Base-by-base conservation (phyloP, 2,888 invertebrate genomes). In the Drosophila leonis region DNA sequence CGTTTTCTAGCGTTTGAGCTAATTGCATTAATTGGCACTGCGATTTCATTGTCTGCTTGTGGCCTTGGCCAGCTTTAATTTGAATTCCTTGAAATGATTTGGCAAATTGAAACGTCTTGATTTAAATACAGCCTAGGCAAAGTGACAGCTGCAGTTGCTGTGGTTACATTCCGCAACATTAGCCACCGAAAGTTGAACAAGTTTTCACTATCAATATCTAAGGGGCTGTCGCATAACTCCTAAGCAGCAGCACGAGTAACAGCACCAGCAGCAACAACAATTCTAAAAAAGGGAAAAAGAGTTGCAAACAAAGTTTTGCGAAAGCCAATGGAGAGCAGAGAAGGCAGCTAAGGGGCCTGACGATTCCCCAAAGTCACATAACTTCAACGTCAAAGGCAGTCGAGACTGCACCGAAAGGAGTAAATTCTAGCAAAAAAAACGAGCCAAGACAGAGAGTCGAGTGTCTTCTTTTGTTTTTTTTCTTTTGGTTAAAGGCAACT, bases 361-460 rank as follows among this genome's bases (percentile, higher is more conserved):
- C 75, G 75, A 90, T 90, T 90, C 87, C 87, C 87, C 74, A 83
- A 87, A 87, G 87, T 90, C 87, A 80, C 80, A 87, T 87, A 90
- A 90, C 86, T 90, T 74, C 76, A 61, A 66, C 64, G 61, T 72
- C 69, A 65, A 75, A 73, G 65, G 41, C 44, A 62, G 39, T 35
- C 33, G 61, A 63, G 35, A 31, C 54, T 72, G 70, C 70, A 59
- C 49, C 48, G 63, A 66, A 81, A 75, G 85, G 73, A 84, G 84
- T 81, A 79, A 87, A 89, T 81, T 89, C 76, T 31, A 2, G 18
- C 24, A 27, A 27, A 46, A 46, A 46, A 72, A 69, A 77, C 71
- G 63, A 75, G 27, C 37, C 59, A 29, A 74, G 63, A 63, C 56
- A 71, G 65, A 66, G 64, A 63, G 33, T n/a, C 44, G 52, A 76